These are phyloP conservation scores for Caenorhabditis sp. DNA, from an alignment of 2,888 invertebrate species.

Conservation along the genomic window DNA sequence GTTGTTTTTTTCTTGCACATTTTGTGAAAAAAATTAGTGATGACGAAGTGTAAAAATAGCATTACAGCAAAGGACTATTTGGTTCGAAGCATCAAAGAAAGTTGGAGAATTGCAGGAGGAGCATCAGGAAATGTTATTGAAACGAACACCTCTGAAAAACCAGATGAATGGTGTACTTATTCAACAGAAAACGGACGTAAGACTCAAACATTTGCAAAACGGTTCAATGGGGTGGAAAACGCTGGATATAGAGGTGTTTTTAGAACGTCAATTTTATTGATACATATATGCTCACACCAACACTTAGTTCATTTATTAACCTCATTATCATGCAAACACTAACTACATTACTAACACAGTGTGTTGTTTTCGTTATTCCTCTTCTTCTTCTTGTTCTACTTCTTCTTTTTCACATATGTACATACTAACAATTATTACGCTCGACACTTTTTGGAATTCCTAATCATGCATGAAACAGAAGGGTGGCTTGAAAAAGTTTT, in stretches of 20 bases:
- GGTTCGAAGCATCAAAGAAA: slow-evolving; percentile 45
- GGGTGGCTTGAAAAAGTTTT: no score
- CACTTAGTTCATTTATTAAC: not conserved
- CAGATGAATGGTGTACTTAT: slow-evolving; percentile 34
- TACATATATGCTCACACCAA: not conserved
- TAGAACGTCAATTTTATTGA: not conserved
- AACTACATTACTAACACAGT: no score
- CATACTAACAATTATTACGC: no score
- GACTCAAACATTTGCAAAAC: slow-evolving; percentile 6
- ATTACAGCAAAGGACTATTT: slow-evolving; percentile 44
- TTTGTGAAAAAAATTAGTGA: not conserved
- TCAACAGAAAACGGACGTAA: slow-evolving; percentile 42
- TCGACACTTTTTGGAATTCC: no score
- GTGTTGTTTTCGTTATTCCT: no score
- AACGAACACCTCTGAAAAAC: not conserved
- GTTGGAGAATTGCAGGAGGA: slow-evolving; percentile 44
- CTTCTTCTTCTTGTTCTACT: no score
- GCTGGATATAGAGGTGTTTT: not conserved
- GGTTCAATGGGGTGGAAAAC: slow-evolving; percentile 12
- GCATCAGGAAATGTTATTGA: slow-evolving; percentile 35
- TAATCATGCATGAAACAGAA: no score
- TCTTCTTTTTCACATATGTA: no score
- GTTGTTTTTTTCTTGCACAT: not conserved
- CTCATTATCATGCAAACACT: no score
- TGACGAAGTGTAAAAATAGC: not conserved